Conservation (phyloP, 2,113 vertebrate species). For the Marmota monax region DNA sequence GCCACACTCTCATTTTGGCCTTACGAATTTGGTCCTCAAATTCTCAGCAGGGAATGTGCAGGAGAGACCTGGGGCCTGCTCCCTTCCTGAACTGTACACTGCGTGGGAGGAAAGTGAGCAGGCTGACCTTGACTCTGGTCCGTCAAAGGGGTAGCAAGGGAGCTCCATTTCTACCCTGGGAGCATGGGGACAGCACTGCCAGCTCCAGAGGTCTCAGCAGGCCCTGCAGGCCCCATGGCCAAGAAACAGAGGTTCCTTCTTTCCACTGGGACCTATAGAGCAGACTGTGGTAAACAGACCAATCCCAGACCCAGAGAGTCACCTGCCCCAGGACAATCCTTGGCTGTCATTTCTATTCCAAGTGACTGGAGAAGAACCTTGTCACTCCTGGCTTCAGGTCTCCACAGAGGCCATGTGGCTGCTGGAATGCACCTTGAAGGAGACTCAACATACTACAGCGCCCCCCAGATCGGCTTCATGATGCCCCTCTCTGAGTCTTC, state of each 20-base stretch:
- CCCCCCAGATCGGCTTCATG: fast-evolving
- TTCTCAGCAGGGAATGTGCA: not conserved
- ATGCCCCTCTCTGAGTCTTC: not conserved
- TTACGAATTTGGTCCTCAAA: not conserved
- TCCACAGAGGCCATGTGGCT: not conserved
- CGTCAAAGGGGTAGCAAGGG: not conserved
- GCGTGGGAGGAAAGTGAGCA: not conserved
- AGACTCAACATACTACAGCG: fast-evolving
- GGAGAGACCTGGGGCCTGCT: not conserved
- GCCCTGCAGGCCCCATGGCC: not conserved
- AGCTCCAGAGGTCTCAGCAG: not conserved
- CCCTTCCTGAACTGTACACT: not conserved
- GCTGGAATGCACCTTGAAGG: not conserved
- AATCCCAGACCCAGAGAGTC: fast-evolving
- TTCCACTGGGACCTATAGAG: not conserved
- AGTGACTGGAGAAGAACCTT: not conserved
- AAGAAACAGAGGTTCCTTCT: not conserved
- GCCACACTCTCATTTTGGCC: conserved; percentile 32
- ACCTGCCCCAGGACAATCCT: not conserved
- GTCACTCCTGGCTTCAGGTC: not conserved
- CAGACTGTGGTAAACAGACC: not conserved
- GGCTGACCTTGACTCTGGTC: not conserved
- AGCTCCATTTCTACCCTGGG: not conserved
- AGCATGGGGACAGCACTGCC: not conserved
- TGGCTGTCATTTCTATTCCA: not conserved